Base-by-base conservation (phyloP, 1,140 invertebrate genomes). In the Lutraria rhynchaena region DNA sequence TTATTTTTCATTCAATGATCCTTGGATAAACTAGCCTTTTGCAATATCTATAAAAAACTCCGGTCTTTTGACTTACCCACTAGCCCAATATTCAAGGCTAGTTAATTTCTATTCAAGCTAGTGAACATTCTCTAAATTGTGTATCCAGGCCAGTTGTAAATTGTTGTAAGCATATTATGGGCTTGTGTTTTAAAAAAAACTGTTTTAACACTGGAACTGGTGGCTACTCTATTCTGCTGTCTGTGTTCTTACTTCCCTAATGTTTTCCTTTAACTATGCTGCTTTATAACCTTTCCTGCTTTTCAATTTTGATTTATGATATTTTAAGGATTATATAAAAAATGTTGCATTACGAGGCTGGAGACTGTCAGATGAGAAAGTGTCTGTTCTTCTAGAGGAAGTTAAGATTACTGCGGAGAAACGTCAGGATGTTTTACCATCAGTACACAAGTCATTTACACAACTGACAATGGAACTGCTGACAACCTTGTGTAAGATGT, bases 311-410 rank as follows among this genome's bases (percentile, higher is more conserved):
- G 15, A 9, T n/a, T n/a, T n/a, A n/a, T n/a, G n/a, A n/a, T n/a
- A 9, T 58, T 80, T 63, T 35, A 58, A 81, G 78, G 78, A 81
- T 33, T 65, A 22, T 44, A 51, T 81, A 63, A 81, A 81, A 33
- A 49, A 74, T 53, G 17, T 74, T 31, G 37, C 41, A 17, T 44
- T 81, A 9, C 3, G 49, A 17, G 57, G 69, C 22, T 33, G 15
- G 33, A 22, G 49, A 15, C 35, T 81, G 5, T 3, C 55, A 19
- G 60, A 73, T 15, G 69, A 73, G 19, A 60, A 41, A 31, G 19
- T 81, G n/a, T 29, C 22, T 29, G 17, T 41, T 37, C 35, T 81
- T 22, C 37, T 81, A 49, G 29, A 24, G n/a, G 37, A 58, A 24
- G 31, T 71, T 2, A 74, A 73, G 37, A 35, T 51, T 5, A 73